Base-by-base conservation (phyloP, 2,797 vertebrate species). In the Onychomys arenicola region DNA sequence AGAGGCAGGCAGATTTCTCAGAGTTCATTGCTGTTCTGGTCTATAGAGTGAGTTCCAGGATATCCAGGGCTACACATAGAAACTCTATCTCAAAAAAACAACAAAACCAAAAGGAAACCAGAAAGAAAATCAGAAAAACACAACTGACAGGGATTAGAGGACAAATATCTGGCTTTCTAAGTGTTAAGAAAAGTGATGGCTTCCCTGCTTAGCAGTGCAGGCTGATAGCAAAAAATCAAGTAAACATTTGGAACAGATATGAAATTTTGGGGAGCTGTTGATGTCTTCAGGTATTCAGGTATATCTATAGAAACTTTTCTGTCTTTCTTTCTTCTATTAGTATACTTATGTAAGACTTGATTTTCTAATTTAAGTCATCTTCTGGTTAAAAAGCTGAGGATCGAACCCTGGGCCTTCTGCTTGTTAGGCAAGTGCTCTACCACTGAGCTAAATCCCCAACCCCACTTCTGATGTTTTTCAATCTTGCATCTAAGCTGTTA, bases 81-180 rank as follows among this genome's bases (percentile, higher is more conserved):
- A 71, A 73, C 69, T 21, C 19, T 5, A 21, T 25, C 69, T 73
- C 69, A 73, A 11, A 73, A 37, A 71, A 71, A 52, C 49, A 52
- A 14, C n/a, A 37, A 37, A 37, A 73, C 55, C 19, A 71, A 71
- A 71, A 9, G 32, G n/a, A n/a, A 21, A 23, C 21, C n/a, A 73
- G 9, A 37, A 73, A 71, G 34, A 84, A 12, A 87, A 89, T 21
- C 34, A 37, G 7, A 71, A 71, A 69, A 71, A 17, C 91, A 89
- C 67, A 93, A 89, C 67, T 25, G 14, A n/a, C 5, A 90, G 23
- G 32, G 61, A 21, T 82, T 86, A 29, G 29, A 67, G 19, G 21
- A 12, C 86, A 91, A 40, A 83, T 78, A 46, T 59, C 63, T 87
- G 57, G 16, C 69, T 94, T 95, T 40, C 55, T 91, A 83, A 80